Conservation (phyloP, 2,888 invertebrate genomes). For the Ashinkailepas kermadecensis region DNA sequence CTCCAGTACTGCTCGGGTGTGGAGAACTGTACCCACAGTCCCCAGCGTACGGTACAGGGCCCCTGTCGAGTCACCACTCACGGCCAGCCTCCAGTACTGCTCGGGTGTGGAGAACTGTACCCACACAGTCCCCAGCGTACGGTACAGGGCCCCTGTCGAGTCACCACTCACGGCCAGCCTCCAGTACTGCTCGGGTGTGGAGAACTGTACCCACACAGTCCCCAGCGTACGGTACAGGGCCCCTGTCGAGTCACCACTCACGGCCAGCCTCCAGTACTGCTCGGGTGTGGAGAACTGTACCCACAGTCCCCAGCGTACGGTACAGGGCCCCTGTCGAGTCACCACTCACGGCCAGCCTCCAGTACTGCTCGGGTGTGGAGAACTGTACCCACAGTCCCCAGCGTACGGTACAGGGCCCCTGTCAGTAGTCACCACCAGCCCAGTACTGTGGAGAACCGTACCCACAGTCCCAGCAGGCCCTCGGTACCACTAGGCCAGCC, state of each 20-base stretch:
- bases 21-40: not conserved
- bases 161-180: not conserved
- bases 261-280: not conserved
- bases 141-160: not conserved
- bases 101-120: not conserved
- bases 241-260: not conserved
- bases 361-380: not conserved
- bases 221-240: not conserved
- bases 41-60: not conserved
- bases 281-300: not conserved
- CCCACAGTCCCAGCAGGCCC: constrained; percentile 10
- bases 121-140: not conserved
- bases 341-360: not conserved
- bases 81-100: not conserved
- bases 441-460: not conserved
- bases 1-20: not conserved
- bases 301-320: not conserved
- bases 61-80: not conserved
- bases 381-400: not conserved
- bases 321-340: not conserved
- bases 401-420: not conserved
- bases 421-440: not conserved
- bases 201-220: not conserved
- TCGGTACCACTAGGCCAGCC: not conserved
- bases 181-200: not conserved